Base-by-base conservation (phyloP, 2,113 vertebrate species). In the Notarius quadriscutis region DNA sequence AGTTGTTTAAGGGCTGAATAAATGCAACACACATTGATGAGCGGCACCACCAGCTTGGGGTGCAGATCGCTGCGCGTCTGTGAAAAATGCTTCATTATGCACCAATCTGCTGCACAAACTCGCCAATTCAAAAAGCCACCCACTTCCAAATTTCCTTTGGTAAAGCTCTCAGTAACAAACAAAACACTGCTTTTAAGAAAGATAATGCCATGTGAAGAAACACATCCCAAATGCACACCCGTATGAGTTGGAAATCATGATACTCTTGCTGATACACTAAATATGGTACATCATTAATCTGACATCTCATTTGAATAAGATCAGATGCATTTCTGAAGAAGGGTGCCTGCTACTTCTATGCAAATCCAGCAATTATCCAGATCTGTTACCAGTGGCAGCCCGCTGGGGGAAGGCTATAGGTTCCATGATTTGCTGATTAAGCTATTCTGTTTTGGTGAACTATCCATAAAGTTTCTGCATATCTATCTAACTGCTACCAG, bases 311-410 rank as follows among this genome's bases (percentile, higher is more conserved):
- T 88, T 85, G 34, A 86, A 85, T 84, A 74, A 81, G 71, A 84
- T 84, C 69, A 85, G 82, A 84, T 81, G 41, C 53, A 60, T 81
- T 84, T 84, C n/a, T 50, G 71, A 51, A 81, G 84, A 79, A 34
- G 34, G n/a, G 85, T 85, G 58, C 63, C 67, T 87, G 81, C 83
- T 84, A 65, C 62, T 71, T 84, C 83, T 86, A 87, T 90, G 90
- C 87, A 89, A 79, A 91, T 91, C 30, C 51, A 41, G 88, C 85
- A 87, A 89, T 91, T 90, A 90, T 81, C 80, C 65, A 69, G 85
- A 86, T 86, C 86, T 86, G 80, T 84, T 86, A 72, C 81, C 84
- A 83, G 53, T 86, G 58, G 67, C 84, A 84, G 51, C 81, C 81
- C 51, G 20, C 17, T 69, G 81, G 62, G 83, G 86, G 55, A n/a